phyloP scores from a whole-genome alignment of 2,113 vertebrate genomes.

The Chitala chitala region DNA sequence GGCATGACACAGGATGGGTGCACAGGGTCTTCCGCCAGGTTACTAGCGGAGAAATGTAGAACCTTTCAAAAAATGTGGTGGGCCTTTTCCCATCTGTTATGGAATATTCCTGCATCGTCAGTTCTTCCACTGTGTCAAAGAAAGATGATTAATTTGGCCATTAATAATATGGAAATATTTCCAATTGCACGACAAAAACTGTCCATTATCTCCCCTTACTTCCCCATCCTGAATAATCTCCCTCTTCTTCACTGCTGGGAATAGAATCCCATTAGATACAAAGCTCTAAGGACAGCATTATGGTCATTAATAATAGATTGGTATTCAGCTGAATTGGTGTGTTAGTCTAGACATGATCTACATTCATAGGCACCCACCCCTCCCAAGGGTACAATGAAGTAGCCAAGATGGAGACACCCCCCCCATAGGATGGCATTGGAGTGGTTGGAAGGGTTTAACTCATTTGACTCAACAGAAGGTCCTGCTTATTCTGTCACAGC shows the following conservation, averaged over 20 bases:
- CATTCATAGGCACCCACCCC: not conserved
- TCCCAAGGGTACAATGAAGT: not conserved
- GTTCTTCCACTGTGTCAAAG: conserved; percentile 5
- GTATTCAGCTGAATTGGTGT: conserved; percentile 21
- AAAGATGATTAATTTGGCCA: conserved; percentile 1
- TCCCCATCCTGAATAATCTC: not conserved
- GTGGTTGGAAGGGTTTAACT: too few relatives aligned
- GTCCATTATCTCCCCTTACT: not conserved
- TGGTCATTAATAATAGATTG: conserved; percentile 21
- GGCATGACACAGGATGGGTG: not conserved
- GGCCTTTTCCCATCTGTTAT: conserved; percentile 2
- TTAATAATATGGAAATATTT: not conserved
- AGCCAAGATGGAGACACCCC: not conserved
- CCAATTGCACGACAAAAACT: conserved; percentile 2
- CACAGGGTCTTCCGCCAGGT: too few relatives aligned
- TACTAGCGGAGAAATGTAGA: not conserved
- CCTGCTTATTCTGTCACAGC: too few relatives aligned
- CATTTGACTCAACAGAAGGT: too few relatives aligned
- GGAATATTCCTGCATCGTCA: conserved; percentile 14
- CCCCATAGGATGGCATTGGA: too few relatives aligned
- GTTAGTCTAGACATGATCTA: conserved; percentile 5
- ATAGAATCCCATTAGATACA: conserved; percentile 19
- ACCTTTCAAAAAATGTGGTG: not conserved
- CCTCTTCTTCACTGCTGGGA: not conserved
- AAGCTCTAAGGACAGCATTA: conserved; percentile 20